Evolutionary conservation across 2,797 vertebrate species (phyloP), one percentile per base, ranked within the genome.

Genomic region (Decapterus maruadsi): DNA sequence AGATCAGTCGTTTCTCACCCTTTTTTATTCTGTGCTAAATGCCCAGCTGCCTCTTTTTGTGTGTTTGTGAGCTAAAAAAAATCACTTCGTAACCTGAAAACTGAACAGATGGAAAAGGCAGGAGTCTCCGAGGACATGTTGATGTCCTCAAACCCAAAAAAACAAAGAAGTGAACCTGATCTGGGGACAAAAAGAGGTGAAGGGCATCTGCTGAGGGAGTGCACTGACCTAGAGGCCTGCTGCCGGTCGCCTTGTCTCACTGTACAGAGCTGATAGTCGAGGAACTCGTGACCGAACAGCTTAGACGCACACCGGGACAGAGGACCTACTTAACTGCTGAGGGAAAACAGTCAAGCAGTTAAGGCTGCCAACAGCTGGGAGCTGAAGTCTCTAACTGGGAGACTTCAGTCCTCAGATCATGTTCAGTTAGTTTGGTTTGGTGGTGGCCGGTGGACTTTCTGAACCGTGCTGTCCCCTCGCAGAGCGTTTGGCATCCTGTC

Each of bases 401-500:
- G 4, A 34, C 50, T 29, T 58, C 14, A 56, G 9, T 40, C 13
- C 12, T 77, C 29, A 42, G 50, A 50, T 60, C n/a, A 34, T 13
- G 22, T 45, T 22, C 1, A 48, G 34, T 36, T 36, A 36, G 34
- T 36, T 36, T 36, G 6, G 34, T 36, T 36, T 36, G 6, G 34
- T 36, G 34, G 34, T 36, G 34, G 34, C 34, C 8, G 34, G 34
- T 36, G 34, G 7, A 38, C 63, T 73, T 31, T 56, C 60, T 70
- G 60, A 67, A 71, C 36, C 40, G 46, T 61, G 66, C 62, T 67
- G 73, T 70, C 61, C 69, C 67, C 53, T 69, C 80, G 43, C 76
- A 81, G 76, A 56, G 85, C 57, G 16, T 75, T 86, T 77, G 58
- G 74, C 73, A 80, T 89, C 83, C 80, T 91, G 93, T 93, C 88